Base-by-base conservation (phyloP, 2,888 invertebrate genomes). In the Lithophane socia region DNA sequence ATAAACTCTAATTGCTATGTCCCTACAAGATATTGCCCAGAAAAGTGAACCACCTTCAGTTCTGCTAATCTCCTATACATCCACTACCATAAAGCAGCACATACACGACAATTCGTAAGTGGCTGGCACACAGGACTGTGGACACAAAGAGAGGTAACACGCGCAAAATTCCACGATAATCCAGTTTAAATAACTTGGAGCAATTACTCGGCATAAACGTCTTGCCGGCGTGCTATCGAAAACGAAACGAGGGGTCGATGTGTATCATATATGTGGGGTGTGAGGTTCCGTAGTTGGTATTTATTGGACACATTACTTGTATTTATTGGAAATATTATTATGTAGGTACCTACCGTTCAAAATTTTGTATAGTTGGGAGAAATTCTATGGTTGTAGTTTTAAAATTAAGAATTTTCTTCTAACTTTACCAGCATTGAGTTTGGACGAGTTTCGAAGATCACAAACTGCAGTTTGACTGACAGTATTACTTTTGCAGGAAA, bases 191-290 rank as follows among this genome's bases (percentile, higher is more conserved):
- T 92, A 89, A 88, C 87, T 85, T 83, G 74, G 73, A 87, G 90
- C 90, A 91, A 92, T 92, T 92, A 91, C 91, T 91, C 87, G 85
- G 90, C 87, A 91, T 92, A 89, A 91, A 92, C 88, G 90, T 92
- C 90, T 83, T 75, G 85, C 87, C 83, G 87, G 89, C 88, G 87
- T 91, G 88, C 89, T 89, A 91, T 89, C 85, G 88, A 86, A 90
- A 90, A 88, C 80, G 86, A 88, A 88, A 87, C 79, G 86, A 78
- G 63, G 66, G 78, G 75, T 78, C 80, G 74, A 70, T 47, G 56
- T 72, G 61, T 69, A n/a, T 63, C 47, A 0, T 12, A 0, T 12
- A 7, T 24, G 10, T 61, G 2, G 12, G 42, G 21, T 37, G 49
- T 60, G 56, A 63, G 86, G 82, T 87, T 87, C 87, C 79, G 88